Percentiles rank a stretch among this genome's conserved stretches.
These are phyloP conservation scores for Ectropis grisescens DNA, from an alignment of 1,140 invertebrate species.

Conservation along the genomic window DNA sequence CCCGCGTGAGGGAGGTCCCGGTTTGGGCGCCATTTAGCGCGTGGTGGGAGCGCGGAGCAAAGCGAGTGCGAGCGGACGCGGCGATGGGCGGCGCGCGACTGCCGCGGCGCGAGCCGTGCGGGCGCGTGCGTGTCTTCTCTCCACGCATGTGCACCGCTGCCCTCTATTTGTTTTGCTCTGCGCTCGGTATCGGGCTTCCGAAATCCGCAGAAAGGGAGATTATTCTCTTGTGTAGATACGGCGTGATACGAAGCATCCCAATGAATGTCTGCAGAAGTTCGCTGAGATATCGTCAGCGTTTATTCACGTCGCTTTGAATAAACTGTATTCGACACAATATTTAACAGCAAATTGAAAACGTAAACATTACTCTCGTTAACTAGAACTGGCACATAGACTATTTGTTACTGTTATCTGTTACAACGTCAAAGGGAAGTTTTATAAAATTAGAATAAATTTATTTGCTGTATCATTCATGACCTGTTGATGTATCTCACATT, in stretches of 20 bases:
- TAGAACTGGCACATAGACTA: too few species aligned
- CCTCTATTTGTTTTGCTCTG: constrained; percentile 54
- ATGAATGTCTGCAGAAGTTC: constrained; percentile 32
- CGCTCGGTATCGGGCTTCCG: constrained; percentile 31
- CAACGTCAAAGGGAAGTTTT: too few species aligned
- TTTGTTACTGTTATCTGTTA: too few species aligned
- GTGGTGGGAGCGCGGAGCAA: constrained; percentile 24
- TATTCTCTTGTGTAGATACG: constrained; percentile 39
- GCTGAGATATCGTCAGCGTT: constrained; percentile 9
- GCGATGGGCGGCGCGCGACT: constrained; percentile 48
- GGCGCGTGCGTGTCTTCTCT: constrained; percentile 41
- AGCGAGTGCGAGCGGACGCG: constrained; percentile 21
- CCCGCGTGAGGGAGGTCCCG: constrained; percentile 46
- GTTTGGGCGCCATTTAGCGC: constrained; percentile 59
- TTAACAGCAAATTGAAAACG: too few species aligned
- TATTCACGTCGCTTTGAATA: too few species aligned
- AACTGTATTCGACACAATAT: too few species aligned
- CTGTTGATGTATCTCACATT: too few species aligned
- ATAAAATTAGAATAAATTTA: too few species aligned
- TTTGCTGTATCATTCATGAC: too few species aligned
- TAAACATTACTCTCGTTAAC: too few species aligned
- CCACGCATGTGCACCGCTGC: constrained; percentile 38
- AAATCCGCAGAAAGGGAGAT: constrained; percentile 46
- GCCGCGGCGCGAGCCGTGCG: constrained; percentile 17
- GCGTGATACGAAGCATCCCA: constrained; percentile 38